A percentile compares a stretch with the other conserved stretches of the same genome.
phyloP scores from a whole-genome alignment of 1,140 invertebrate species.

The Himalopsyche phryganea region DNA sequence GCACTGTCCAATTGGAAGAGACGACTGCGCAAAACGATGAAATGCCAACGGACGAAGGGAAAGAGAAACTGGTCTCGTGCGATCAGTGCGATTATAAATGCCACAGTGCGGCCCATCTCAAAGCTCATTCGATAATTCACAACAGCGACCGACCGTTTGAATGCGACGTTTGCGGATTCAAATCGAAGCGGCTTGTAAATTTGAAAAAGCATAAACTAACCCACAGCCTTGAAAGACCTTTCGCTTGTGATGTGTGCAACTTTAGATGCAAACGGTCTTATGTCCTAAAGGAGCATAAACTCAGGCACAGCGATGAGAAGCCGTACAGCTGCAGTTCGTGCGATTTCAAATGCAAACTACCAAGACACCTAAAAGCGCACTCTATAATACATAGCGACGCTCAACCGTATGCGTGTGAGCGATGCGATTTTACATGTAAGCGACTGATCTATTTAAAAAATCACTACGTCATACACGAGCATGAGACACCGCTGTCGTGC shows the following conservation, averaged over 20 bases:
- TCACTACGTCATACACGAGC: neutral
- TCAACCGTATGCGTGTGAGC: neutral
- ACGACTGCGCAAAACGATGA: no score
- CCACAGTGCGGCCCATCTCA: neutral
- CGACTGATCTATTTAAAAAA: neutral
- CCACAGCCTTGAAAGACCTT: constrained; percentile 3
- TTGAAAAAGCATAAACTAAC: neutral
- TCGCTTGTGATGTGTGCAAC: neutral
- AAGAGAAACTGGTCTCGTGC: neutral
- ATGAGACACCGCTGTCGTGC: neutral
- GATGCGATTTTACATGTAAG: neutral
- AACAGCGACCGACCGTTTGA: neutral
- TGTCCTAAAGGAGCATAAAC: constrained; percentile 4
- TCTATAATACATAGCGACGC: neutral
- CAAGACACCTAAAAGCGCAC: neutral
- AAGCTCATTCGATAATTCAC: constrained; percentile 1
- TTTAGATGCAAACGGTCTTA: neutral
- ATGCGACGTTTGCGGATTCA: neutral
- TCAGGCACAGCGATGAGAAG: neutral
- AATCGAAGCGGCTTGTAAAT: neutral
- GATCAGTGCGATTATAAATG: neutral
- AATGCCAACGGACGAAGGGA: neutral
- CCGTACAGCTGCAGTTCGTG: neutral
- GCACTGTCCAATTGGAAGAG: no score
- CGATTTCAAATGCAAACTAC: neutral